Conservation (phyloP, 1,140 invertebrate species). For the Galendromus occidentalis region DNA sequence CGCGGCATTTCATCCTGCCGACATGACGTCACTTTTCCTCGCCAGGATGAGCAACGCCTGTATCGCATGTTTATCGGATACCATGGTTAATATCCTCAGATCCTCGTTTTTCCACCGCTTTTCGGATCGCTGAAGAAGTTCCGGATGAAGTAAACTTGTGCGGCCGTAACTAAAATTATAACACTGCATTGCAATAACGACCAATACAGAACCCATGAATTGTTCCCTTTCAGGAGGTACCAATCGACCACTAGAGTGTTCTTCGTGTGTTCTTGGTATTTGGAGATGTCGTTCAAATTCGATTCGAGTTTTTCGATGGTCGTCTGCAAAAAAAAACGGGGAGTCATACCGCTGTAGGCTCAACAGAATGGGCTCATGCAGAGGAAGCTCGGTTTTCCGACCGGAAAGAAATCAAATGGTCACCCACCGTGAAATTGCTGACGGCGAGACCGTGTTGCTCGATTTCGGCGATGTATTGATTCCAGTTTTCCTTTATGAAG, state of each 20-base stretch:
- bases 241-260: conserved; percentile 55
- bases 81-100: no score
- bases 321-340: conserved; percentile 32
- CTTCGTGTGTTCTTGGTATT: conserved; percentile 53
- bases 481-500: conserved; percentile 78
- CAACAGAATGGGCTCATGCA: background rate
- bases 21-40: no score
- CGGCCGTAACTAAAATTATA: conserved; percentile 46
- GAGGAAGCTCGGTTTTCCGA: background rate
- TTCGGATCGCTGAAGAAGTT: conserved; percentile 42
- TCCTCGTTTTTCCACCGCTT: no score
- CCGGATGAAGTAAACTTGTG: conserved; percentile 69
- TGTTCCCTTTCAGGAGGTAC: conserved; percentile 59
- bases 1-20: no score
- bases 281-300: conserved; percentile 64
- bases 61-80: no score
- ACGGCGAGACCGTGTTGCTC: conserved; percentile 67
- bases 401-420: background rate
- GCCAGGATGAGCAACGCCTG: no score
- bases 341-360: no score
- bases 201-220: conserved; percentile 63
- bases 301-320: conserved; percentile 51
- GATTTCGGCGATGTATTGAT: conserved; percentile 68
- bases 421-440: conserved; percentile 54
- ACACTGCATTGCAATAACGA: conserved; percentile 64